These are phyloP conservation scores for Neomorphus geoffroyi DNA, from an alignment of 2,797 vertebrate species.

Conservation along the genomic window DNA sequence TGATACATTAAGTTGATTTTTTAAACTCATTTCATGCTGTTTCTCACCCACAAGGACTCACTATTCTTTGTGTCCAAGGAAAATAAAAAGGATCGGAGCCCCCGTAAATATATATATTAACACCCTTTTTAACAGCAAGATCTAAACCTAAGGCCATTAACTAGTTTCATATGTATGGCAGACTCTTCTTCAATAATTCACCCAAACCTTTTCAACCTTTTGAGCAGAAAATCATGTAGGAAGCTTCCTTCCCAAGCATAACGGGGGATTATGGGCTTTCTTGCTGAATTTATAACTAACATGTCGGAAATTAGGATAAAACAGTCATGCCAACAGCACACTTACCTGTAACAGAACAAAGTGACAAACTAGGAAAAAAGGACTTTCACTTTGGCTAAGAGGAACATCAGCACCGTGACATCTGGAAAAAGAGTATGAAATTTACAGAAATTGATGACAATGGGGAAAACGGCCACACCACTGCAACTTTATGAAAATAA, in stretches of 20 bases:
- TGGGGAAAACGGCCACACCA: rapidly evolving
- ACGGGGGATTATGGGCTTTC: background rate
- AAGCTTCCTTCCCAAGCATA: background rate
- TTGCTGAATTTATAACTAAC: background rate
- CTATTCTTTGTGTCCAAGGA: background rate
- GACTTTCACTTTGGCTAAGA: background rate
- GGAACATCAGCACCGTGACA: background rate
- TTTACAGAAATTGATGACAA: background rate
- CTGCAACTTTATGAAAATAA: background rate
- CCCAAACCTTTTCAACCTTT: background rate
- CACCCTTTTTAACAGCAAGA: background rate
- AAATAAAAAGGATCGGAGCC: background rate
- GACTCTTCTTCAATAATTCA: background rate
- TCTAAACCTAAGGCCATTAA: background rate
- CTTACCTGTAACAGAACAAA: background rate
- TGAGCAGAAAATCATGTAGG: background rate
- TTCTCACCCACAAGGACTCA: background rate
- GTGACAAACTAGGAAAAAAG: background rate
- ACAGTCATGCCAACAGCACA: rapidly evolving
- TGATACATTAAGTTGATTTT: background rate
- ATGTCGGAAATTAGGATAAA: background rate
- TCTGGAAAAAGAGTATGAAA: background rate
- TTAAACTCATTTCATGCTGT: background rate
- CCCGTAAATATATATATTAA: background rate
- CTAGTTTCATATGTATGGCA: background rate